These are phyloP conservation scores for Drosophila ironensis DNA, from an alignment of 1,140 invertebrate genomes.

Conservation along the genomic window DNA sequence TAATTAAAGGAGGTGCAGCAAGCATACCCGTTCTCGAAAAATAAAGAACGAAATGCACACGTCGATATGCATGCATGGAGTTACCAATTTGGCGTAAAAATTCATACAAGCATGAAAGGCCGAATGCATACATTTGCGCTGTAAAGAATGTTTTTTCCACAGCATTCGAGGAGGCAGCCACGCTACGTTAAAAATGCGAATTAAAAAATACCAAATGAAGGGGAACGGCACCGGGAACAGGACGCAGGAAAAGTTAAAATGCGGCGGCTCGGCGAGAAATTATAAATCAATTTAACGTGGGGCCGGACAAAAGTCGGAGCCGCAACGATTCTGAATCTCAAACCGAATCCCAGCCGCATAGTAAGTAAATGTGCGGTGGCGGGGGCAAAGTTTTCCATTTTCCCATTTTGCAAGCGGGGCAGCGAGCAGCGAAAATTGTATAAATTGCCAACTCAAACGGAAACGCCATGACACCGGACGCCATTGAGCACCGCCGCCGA, in stretches of 20 bases:
- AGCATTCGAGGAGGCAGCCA: constrained; percentile 5
- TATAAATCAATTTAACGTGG: constrained; percentile 77
- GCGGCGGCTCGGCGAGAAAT: constrained; percentile 57
- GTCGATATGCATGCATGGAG: constrained; percentile 6
- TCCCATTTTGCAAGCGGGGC: constrained; percentile 43
- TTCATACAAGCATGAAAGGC: constrained; percentile 32
- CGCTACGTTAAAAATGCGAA: constrained; percentile 43
- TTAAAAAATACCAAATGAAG: constrained; percentile 54
- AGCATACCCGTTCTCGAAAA: constrained; percentile 1
- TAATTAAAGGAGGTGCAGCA: constrained; percentile 59
- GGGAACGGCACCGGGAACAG: constrained; percentile 43
- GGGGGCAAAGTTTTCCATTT: constrained; percentile 38
- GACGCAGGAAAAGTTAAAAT: constrained; percentile 63
- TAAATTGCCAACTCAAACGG: constrained; percentile 78
- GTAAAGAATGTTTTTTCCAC: constrained; percentile 34
- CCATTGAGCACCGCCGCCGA: constrained; percentile 49
- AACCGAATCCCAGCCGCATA: constrained; percentile 11
- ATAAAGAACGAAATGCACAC: background rate
- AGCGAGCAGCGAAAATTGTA: constrained; percentile 57
- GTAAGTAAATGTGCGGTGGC: constrained; percentile 70
- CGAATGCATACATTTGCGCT: constrained; percentile 29
- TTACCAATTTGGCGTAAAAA: constrained; percentile 58
- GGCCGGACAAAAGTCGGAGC: constrained; percentile 52
- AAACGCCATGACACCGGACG: constrained; percentile 76
- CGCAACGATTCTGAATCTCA: background rate